Percentiles rank a stretch among this genome's conserved stretches.
Conservation (phyloP, 1,140 invertebrate genomes). For the Odontomachus brunneus region DNA sequence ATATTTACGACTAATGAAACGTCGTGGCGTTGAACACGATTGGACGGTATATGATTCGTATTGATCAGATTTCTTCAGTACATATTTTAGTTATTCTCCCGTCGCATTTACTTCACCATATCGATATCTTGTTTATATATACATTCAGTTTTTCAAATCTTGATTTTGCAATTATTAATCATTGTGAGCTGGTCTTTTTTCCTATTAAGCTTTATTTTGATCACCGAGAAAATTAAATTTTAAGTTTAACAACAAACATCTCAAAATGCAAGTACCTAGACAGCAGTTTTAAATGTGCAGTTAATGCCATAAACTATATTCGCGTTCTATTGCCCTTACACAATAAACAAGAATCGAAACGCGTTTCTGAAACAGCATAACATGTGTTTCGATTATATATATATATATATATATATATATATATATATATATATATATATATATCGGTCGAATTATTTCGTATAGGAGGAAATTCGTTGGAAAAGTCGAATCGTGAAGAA, state of each 20-base stretch:
- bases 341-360: conserved; percentile 11
- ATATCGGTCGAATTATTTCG: too few relatives aligned
- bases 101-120: background rate
- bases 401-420: too few relatives aligned
- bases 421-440: too few relatives aligned
- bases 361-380: too few relatives aligned
- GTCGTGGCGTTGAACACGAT: background rate
- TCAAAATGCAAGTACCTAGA: conserved; percentile 46
- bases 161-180: conserved; percentile 1
- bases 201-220: conserved; percentile 21
- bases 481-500: too few relatives aligned
- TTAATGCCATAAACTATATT: conserved; percentile 45
- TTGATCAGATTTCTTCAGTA: background rate
- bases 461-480: too few relatives aligned
- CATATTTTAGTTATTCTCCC: background rate
- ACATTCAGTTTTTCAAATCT: background rate
- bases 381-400: too few relatives aligned
- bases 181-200: background rate
- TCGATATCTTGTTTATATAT: background rate
- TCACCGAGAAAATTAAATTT: background rate
- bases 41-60: background rate
- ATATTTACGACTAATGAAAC: background rate
- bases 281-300: conserved; percentile 26
- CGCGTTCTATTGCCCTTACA: conserved; percentile 16
- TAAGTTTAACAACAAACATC: conserved; percentile 21